Evolutionary conservation across 2,113 vertebrate genomes (phyloP).

Genomic region (Mobula birostris): DNA sequence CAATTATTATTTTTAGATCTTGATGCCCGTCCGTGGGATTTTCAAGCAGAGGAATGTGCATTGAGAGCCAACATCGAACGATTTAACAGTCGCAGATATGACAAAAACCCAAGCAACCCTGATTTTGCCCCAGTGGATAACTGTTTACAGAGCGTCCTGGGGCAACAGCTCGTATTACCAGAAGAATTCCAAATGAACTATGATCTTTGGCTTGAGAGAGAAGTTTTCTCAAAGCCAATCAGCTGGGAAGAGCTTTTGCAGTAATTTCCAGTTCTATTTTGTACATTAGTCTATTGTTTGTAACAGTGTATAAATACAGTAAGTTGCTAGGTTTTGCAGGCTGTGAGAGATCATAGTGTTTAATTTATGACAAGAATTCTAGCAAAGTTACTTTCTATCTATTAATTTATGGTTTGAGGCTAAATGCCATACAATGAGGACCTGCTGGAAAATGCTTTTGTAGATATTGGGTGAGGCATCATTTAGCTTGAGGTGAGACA

Average conservation of each 20-base stretch:
- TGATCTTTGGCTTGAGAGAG: constrained; percentile 94
- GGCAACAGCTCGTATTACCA: constrained; percentile 82
- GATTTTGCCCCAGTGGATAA: constrained; percentile 94
- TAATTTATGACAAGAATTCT: constrained; percentile 14
- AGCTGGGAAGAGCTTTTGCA: constrained; percentile 96
- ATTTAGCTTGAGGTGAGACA: not conserved
- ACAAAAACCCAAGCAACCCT: constrained; percentile 77
- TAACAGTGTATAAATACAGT: constrained; percentile 10
- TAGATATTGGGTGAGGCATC: not conserved
- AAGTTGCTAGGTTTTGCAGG: not conserved
- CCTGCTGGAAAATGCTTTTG: not conserved
- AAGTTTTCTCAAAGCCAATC: constrained; percentile 95
- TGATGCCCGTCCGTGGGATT: constrained; percentile 94
- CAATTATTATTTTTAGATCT: constrained; percentile 65
- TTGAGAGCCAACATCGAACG: constrained; percentile 91
- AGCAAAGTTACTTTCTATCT: not conserved
- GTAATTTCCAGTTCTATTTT: constrained; percentile 50
- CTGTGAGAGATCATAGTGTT: not conserved
- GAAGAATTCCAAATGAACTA: constrained; percentile 98
- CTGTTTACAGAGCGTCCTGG: constrained; percentile 95
- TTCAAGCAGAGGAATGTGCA: constrained; percentile 94
- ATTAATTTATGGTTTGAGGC: not conserved
- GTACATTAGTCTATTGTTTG: constrained; percentile 10
- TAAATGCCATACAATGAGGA: not conserved
- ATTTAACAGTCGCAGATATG: constrained; percentile 90